Evolutionary conservation across 2,797 vertebrate species (phyloP), one percentile per base, ranked within the genome.

Genomic region (Gouania willdenowi): DNA sequence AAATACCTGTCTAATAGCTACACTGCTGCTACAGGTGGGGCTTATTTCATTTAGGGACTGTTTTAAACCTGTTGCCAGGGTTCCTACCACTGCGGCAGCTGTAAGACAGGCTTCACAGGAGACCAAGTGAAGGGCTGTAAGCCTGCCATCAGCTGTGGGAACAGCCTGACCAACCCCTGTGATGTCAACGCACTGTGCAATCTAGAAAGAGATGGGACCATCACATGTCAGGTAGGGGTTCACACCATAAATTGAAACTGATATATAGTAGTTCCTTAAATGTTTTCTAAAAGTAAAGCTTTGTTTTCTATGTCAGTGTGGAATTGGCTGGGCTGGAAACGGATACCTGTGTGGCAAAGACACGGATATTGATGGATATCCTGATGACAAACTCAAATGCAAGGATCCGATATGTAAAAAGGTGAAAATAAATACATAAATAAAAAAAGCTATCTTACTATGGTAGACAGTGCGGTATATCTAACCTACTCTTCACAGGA

Each of bases 271-370:
- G n/a, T n/a, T n/a, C n/a, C n/a, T n/a, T n/a, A n/a, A n/a, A n/a
- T n/a, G n/a, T n/a, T n/a, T n/a, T n/a, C n/a, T n/a, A n/a, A n/a
- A n/a, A n/a, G n/a, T n/a, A n/a, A n/a, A n/a, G n/a, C n/a, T 55
- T 57, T 5, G 26, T 62, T 47, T 71, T 11, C 65, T 32, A 52
- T 34, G 7, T 50, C 66, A 98, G 97, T 99, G 97, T 77, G 90
- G 92, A 32, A 91, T 98, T 18, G 96, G 97, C 56, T 99, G 95
- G 95, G 96, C 97, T 34, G 97, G 97, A 8, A 93, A 98, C n/a
- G 97, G 97, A 38, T 94, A 89, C 50, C 43, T 95, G 38, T 99
- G 97, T 2, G 96, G 93, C 45, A 98, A 93, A 79, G 97, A 99
- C 35, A 88, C 95, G 0, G 97, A 99, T 77, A 99, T 99, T 3